Evolutionary conservation across 2,797 vertebrate genomes (phyloP).

Genomic region (Babyrousa celebensis): DNA sequence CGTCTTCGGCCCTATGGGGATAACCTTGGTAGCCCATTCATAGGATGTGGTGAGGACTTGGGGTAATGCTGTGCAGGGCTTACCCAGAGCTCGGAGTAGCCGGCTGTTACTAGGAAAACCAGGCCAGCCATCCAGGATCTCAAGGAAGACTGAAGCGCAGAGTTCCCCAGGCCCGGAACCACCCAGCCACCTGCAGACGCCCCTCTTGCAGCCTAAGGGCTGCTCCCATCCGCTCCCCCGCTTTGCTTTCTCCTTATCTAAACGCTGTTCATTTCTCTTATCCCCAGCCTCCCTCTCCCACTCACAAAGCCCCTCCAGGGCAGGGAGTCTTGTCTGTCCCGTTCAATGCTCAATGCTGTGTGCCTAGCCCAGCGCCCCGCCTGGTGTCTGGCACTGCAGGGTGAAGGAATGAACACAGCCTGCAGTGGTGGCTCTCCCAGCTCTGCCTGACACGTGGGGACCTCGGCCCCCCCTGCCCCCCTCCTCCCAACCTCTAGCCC

Average conservation of each 20-base stretch:
- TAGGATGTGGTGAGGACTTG: not conserved
- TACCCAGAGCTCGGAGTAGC: not conserved
- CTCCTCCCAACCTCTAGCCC: not conserved
- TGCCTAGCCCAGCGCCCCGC: not conserved
- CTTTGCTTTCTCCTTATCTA: not conserved
- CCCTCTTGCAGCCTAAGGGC: accelerated
- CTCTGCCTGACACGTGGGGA: not conserved
- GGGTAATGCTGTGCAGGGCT: not conserved
- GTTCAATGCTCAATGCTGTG: not conserved
- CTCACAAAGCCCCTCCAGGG: not conserved
- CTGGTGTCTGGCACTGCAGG: not conserved
- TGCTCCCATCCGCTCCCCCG: not conserved
- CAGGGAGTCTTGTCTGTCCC: not conserved
- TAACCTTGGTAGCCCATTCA: not conserved
- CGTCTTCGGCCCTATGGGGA: not conserved
- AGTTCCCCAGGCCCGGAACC: no score
- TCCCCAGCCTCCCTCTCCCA: not conserved
- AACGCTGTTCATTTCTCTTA: not conserved
- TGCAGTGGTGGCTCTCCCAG: not conserved
- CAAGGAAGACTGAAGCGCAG: accelerated
- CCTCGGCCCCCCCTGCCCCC: not conserved
- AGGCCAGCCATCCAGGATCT: not conserved
- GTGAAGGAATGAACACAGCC: not conserved
- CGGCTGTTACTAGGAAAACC: not conserved
- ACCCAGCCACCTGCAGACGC: not conserved